A percentile compares a stretch with the other conserved stretches of the same genome.
These are phyloP conservation scores for Emydura subglobosa DNA, from an alignment of 2,113 vertebrate species.

Conservation along the genomic window DNA sequence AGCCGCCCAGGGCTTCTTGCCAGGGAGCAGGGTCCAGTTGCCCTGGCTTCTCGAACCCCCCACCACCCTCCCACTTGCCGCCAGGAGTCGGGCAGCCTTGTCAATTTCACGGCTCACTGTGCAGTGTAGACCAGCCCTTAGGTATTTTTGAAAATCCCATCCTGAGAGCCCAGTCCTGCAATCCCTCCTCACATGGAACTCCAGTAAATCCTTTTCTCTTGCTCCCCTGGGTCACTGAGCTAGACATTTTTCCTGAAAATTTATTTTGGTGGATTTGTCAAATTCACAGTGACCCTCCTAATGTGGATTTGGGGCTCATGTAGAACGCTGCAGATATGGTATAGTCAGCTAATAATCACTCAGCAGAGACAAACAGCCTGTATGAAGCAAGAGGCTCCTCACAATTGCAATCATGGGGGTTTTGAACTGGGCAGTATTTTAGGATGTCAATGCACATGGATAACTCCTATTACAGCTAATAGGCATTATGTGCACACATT, in stretches of 20 bases:
- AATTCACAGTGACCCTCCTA: neutral
- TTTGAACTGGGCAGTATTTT: neutral
- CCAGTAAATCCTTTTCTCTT: neutral
- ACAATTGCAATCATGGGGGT: neutral
- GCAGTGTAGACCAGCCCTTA: no score
- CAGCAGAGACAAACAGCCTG: neutral
- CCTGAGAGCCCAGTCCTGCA: neutral
- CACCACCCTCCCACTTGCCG: no score
- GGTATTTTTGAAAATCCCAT: neutral
- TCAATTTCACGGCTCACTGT: no score
- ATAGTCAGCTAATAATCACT: neutral
- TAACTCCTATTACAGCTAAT: neutral
- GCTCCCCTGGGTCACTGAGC: neutral
- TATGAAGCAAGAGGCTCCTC: neutral
- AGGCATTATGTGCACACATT: neutral
- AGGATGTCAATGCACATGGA: fast-evolving
- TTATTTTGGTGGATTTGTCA: neutral
- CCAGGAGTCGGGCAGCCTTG: no score
- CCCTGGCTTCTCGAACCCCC: no score
- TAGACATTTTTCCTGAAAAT: neutral
- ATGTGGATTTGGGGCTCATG: neutral
- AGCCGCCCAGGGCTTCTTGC: no score
- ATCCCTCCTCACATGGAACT: neutral
- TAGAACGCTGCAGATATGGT: neutral
- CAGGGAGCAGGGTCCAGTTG: no score